phyloP scores from a whole-genome alignment of 2,113 vertebrate genomes.

The Marcusenius ussheri region DNA sequence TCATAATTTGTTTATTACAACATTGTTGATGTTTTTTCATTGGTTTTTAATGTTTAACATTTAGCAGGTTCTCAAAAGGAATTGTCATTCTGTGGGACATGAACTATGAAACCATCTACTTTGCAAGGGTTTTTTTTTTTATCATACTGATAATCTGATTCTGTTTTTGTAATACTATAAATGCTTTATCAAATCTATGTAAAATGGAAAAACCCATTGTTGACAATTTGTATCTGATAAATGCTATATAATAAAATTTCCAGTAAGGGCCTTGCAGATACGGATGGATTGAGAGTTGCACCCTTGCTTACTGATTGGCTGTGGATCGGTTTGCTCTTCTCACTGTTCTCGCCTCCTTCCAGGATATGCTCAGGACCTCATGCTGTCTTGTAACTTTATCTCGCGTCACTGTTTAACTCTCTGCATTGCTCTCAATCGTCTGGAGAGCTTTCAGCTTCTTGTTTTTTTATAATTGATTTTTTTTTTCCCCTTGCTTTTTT shows the following conservation, averaged over 20 bases:
- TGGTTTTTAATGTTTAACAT: neutral
- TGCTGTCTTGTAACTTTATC: conserved; percentile 57
- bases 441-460: conserved; percentile 16
- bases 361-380: conserved; percentile 74
- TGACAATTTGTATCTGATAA: neutral
- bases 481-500: conserved; percentile 25
- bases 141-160: neutral
- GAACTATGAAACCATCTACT: neutral
- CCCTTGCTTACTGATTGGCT: conserved; percentile 53
- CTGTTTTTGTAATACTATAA: too few species aligned
- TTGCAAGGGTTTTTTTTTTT: neutral
- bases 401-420: conserved; percentile 57
- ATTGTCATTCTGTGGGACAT: neutral
- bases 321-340: conserved; percentile 53
- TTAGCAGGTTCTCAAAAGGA: neutral
- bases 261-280: conserved; percentile 13
- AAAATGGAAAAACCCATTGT: neutral
- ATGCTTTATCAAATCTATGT: neutral
- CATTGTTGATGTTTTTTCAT: neutral
- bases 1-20: neutral
- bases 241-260: neutral
- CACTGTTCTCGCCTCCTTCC: conserved; percentile 64
- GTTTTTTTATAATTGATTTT: conserved; percentile 26
- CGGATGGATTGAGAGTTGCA: conserved; percentile 61
- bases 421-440: conserved; percentile 30